phyloP scores from a whole-genome alignment of 1,140 invertebrate species.

The Diachasma alloeum region DNA sequence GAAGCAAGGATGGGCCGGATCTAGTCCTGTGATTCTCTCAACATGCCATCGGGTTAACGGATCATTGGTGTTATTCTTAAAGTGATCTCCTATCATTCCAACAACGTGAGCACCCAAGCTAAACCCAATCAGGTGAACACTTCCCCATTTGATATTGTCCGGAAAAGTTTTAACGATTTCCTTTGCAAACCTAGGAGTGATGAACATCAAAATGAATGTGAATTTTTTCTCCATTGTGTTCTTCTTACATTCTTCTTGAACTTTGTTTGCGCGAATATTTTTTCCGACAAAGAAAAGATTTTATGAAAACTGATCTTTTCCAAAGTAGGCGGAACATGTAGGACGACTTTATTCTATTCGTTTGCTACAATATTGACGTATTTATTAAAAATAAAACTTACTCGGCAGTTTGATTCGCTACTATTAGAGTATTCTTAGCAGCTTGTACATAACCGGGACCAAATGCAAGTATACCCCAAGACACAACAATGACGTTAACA shows the following conservation, averaged over 20 bases:
- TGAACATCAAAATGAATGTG: slow-evolving; percentile 6
- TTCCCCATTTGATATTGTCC: slow-evolving; percentile 34
- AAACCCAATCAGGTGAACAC: slow-evolving; percentile 69
- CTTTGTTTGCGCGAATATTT: too few species aligned
- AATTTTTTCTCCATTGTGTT: too few species aligned
- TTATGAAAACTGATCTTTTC: too few species aligned
- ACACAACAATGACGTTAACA: slow-evolving; percentile 67
- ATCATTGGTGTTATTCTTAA: slow-evolving; percentile 49
- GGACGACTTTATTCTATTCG: not conserved
- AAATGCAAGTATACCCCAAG: slow-evolving; percentile 68
- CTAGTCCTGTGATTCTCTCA: slow-evolving; percentile 65
- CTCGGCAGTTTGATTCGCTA: slow-evolving; percentile 65
- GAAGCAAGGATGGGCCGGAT: slow-evolving; percentile 74
- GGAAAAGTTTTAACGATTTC: slow-evolving; percentile 21
- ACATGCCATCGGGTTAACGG: slow-evolving; percentile 39
- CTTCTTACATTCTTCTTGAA: too few species aligned
- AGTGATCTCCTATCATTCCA: slow-evolving; percentile 65
- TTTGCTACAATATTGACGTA: not conserved
- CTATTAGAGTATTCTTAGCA: slow-evolving; percentile 66
- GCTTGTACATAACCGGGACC: slow-evolving; percentile 70
- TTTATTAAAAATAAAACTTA: slow-evolving; percentile 36
- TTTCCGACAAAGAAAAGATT: too few species aligned
- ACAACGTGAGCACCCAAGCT: slow-evolving; percentile 72
- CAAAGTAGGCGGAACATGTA: too few species aligned
- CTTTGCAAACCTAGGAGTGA: slow-evolving; percentile 41